Evolutionary conservation across 2,888 invertebrate genomes (phyloP).

Genomic region (Orchesella flavescens): DNA sequence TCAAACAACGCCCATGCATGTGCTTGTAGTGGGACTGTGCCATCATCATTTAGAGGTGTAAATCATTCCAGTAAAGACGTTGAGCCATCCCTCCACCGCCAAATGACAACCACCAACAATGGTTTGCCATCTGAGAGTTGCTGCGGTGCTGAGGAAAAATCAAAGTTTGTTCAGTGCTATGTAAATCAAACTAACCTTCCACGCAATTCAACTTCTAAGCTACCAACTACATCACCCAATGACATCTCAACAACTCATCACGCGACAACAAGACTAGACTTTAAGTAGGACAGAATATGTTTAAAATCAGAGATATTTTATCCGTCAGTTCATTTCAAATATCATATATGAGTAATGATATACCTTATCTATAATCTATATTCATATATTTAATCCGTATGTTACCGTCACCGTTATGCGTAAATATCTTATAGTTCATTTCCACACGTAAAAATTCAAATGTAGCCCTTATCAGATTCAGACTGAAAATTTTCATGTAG

Average conservation of each 20-base stretch:
- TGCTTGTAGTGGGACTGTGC: conserved; percentile 41
- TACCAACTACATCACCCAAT: conserved; percentile 17
- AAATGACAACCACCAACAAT: background rate
- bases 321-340: conserved; percentile 36
- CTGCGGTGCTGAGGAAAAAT: conserved; percentile 14
- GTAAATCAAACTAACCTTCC: conserved; percentile 30
- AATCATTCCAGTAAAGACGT: conserved; percentile 53
- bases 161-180: conserved; percentile 20
- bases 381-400: conserved; percentile 46
- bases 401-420: conserved; percentile 52
- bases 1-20: conserved; percentile 13
- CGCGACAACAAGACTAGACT: conserved; percentile 44
- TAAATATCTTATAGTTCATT: conserved; percentile 42
- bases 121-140: conserved; percentile 12
- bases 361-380: conserved; percentile 27
- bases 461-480: conserved; percentile 56
- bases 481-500: conserved; percentile 53
- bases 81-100: conserved; percentile 22
- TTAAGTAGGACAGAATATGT: conserved; percentile 27
- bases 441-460: conserved; percentile 25
- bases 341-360: conserved; percentile 8
- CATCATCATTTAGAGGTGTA: conserved; percentile 52
- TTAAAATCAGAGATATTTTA: conserved; percentile 52
- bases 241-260: conserved; percentile 37
- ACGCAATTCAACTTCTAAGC: conserved; percentile 37